Base-by-base conservation (phyloP, 2,113 vertebrate genomes). In the Carollia perspicillata region DNA sequence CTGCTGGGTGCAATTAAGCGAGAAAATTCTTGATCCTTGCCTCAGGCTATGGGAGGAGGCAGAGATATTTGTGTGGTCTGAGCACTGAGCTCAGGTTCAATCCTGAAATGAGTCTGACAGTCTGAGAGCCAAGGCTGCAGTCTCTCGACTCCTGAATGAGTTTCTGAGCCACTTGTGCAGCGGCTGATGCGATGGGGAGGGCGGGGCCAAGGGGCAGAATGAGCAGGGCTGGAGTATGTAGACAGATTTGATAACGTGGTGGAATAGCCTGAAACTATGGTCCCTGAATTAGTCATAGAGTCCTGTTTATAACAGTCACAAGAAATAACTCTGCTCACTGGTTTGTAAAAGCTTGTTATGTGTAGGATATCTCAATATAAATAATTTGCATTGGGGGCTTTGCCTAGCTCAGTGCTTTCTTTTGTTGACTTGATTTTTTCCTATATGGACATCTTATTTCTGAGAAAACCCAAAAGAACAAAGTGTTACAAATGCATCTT, bases 21-120 rank as follows among this genome's bases (percentile, higher is more conserved):
- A 96, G 80, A 97, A 97, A 95, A 95, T 93, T 23, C 75, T 95
- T 97, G 94, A 96, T 97, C 78, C 95, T 83, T 79, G 77, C 95
- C 96, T 86, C 2, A 1, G 66, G 93, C 23, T 2, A 93, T 12
- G 37, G 85, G 94, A 87, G 86, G 63, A 87, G 86, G 74, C 18
- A 37, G 71, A 60, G 91, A 77, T 78, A 33, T 88, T 51, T 96
- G 93, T 96, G 96, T 96, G 95, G 95, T 96, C 96, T 84, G 58
- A 78, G 85, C 53, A 40, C 18, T 20, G n/a, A 80, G 72, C 66
- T 83, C 17, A 1, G 1, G 53, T 63, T 90, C 93, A 94, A 63
- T 84, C 83, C 78, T 95, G 53, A 90, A 60, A 18, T 89, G 71
- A 90, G 35, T 84, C 72, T 89, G 88, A 89, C 88, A 93, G 63